Conservation (phyloP, 2,797 vertebrate genomes). For the Scomberomorus guttatus region DNA sequence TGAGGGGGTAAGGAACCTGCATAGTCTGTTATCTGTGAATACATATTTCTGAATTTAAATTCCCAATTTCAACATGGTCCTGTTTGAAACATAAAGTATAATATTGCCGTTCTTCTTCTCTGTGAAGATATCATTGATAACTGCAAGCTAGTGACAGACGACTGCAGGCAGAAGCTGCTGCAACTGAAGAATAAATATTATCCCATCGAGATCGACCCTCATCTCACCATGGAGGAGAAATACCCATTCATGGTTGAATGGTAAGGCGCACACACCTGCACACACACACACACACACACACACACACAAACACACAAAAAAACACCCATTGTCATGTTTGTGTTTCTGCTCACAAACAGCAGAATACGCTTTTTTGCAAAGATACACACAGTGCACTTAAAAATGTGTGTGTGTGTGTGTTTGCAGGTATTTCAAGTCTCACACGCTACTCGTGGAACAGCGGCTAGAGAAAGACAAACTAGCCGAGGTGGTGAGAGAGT, state of each 20-base stretch:
- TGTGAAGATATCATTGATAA: slow-evolving; percentile 94
- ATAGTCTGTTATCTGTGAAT: too few species aligned
- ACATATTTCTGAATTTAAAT: too few species aligned
- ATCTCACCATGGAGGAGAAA: slow-evolving; percentile 94
- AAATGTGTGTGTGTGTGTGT: slow-evolving; percentile 3
- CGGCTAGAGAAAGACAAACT: slow-evolving; percentile 91
- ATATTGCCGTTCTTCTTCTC: accelerated
- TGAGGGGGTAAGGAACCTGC: too few species aligned
- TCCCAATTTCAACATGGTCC: too few species aligned
- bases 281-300: neutral
- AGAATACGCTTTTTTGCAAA: too few species aligned
- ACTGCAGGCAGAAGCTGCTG: slow-evolving; percentile 92
- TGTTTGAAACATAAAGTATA: neutral
- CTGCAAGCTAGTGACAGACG: slow-evolving; percentile 94
- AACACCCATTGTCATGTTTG: too few species aligned
- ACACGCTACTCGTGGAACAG: slow-evolving; percentile 94
- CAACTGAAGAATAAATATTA: slow-evolving; percentile 96
- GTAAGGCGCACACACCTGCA: slow-evolving; percentile 81
- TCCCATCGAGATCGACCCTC: slow-evolving; percentile 95
- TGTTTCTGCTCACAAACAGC: neutral
- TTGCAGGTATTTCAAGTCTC: slow-evolving; percentile 95
- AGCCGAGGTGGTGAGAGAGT: slow-evolving; percentile 92
- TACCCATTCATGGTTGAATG: slow-evolving; percentile 97
- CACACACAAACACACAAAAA: too few species aligned
- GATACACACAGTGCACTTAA: neutral